Percentiles rank a stretch among this genome's conserved stretches.
Evolutionary conservation across 2,797 vertebrate species (phyloP).

Genomic region (Spondyliosoma cantharus): DNA sequence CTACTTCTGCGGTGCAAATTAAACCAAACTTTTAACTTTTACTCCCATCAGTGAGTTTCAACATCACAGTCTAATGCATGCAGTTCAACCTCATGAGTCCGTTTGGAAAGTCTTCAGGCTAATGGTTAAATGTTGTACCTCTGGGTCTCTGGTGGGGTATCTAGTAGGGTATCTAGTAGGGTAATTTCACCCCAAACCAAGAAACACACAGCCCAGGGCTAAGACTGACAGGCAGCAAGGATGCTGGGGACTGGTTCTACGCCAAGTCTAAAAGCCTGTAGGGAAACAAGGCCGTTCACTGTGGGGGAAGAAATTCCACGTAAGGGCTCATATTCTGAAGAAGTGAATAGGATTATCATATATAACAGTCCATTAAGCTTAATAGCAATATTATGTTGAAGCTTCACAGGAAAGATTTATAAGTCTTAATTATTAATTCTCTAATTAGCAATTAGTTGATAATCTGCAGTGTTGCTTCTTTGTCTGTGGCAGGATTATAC

Average conservation of each 20-base stretch:
- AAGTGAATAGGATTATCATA: slow-evolving; percentile 67
- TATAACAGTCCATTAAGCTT: slow-evolving; percentile 69
- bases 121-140: slow-evolving; percentile 28
- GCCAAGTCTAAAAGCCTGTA: slow-evolving; percentile 52
- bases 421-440: too few relatives aligned
- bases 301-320: slow-evolving; percentile 38
- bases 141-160: slow-evolving; percentile 2
- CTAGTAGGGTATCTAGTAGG: slow-evolving; percentile 7
- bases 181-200: slow-evolving; percentile 31
- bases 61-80: slow-evolving; percentile 16
- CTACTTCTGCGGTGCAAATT: not conserved
- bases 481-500: slow-evolving; percentile 9
- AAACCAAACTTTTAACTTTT: not conserved
- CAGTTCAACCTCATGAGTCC: slow-evolving; percentile 25
- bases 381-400: slow-evolving; percentile 57
- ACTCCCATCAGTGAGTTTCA: slow-evolving; percentile 17
- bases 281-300: slow-evolving; percentile 29
- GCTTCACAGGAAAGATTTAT: slow-evolving; percentile 53
- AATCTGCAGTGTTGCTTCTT: slow-evolving; percentile 29
- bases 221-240: slow-evolving; percentile 43
- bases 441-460: slow-evolving; percentile 34
- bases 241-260: slow-evolving; percentile 16
- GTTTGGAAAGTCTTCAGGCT: slow-evolving; percentile 15
- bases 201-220: slow-evolving; percentile 31
- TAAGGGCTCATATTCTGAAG: slow-evolving; percentile 32